A percentile compares a stretch with the other conserved stretches of the same genome.
phyloP scores from a whole-genome alignment of 1,140 invertebrate genomes.

The Cydia amplana region DNA sequence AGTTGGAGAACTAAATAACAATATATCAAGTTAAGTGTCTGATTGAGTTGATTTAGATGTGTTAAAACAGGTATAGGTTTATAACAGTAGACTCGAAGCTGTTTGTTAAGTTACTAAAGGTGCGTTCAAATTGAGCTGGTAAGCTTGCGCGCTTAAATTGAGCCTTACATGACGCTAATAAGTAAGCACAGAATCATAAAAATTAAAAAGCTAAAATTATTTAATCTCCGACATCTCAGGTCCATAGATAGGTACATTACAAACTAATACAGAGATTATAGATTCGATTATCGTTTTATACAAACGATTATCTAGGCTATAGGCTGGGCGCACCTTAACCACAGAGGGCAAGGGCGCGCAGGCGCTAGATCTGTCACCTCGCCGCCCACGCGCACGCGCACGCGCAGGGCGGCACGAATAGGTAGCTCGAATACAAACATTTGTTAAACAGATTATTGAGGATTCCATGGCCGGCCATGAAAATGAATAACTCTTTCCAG shows the following conservation, averaged over 20 bases:
- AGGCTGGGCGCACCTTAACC: background rate
- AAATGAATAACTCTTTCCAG: too few relatives aligned
- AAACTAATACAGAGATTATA: too few relatives aligned
- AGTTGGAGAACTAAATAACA: background rate
- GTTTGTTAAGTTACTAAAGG: too few relatives aligned
- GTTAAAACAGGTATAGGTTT: background rate
- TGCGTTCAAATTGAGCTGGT: too few relatives aligned
- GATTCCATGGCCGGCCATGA: too few relatives aligned
- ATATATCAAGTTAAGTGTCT: background rate
- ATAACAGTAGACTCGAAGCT: background rate
- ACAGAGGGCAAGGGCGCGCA: background rate
- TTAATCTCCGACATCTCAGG: too few relatives aligned
- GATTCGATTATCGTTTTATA: background rate
- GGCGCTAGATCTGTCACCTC: constrained; percentile 21
- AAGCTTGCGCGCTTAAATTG: too few relatives aligned
- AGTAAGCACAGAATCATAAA: too few relatives aligned
- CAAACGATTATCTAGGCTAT: background rate
- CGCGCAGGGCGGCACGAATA: background rate
- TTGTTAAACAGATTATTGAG: background rate
- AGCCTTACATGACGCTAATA: too few relatives aligned
- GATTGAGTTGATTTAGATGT: background rate
- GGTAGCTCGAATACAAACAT: background rate
- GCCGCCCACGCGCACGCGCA: constrained; percentile 20
- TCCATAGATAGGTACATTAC: too few relatives aligned
- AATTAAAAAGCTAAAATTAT: too few relatives aligned